These are phyloP conservation scores for Bubo bubo DNA, from an alignment of 2,113 vertebrate species.

Conservation along the genomic window DNA sequence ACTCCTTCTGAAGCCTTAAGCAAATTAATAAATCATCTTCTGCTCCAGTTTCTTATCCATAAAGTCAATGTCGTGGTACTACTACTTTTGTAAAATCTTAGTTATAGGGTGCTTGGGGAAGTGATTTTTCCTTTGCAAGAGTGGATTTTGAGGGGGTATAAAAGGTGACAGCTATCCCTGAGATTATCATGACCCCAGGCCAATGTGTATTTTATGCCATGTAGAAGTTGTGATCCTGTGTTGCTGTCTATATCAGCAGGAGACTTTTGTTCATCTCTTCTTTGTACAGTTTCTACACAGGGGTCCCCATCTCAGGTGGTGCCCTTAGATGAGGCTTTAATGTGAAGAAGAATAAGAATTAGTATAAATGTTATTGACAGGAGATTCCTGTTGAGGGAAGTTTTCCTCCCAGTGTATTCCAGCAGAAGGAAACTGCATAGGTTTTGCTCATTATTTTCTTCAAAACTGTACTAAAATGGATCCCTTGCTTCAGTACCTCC, in stretches of 20 bases:
- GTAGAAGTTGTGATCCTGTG: background rate
- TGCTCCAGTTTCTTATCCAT: background rate
- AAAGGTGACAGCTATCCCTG: background rate
- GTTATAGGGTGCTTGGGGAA: background rate
- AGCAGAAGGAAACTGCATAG: background rate
- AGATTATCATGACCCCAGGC: background rate
- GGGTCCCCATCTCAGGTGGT: background rate
- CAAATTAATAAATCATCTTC: background rate
- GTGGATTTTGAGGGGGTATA: background rate
- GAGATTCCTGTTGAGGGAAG: background rate
- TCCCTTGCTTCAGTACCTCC: background rate
- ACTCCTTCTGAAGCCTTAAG: background rate
- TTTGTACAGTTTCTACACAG: background rate
- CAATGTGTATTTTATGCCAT: background rate
- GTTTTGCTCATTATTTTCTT: background rate
- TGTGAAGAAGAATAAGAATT: background rate
- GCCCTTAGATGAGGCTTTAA: background rate
- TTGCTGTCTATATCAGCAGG: background rate
- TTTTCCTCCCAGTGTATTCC: background rate
- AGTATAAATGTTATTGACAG: background rate
- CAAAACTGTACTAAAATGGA: background rate
- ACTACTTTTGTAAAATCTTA: background rate
- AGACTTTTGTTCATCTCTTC: background rate
- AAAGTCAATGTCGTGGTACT: background rate
- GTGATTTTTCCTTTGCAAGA: background rate